These are phyloP conservation scores for Arothron firmamentum DNA, from an alignment of 2,113 vertebrate species.

Conservation along the genomic window DNA sequence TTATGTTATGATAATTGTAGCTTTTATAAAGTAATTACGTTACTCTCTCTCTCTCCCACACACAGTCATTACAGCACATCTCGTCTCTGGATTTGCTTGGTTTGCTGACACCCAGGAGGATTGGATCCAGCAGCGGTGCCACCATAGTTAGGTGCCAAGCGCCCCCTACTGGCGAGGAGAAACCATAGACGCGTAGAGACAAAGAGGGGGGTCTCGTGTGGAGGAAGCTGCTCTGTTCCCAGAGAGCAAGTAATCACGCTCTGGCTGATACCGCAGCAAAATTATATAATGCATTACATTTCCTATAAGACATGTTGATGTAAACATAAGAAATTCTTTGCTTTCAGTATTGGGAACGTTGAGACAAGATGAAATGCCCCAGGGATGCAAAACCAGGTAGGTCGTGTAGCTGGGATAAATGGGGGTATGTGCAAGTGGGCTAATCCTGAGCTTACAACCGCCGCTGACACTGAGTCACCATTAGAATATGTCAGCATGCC, in stretches of 20 bases:
- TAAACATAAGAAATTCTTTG: background rate
- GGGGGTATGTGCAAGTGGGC: constrained; percentile 27
- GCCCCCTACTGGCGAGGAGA: constrained; percentile 56
- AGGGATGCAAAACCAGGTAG: constrained; percentile 37
- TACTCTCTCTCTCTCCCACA: too few species aligned
- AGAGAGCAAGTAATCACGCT: background rate
- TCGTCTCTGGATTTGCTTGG: constrained; percentile 18
- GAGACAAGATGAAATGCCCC: constrained; percentile 2
- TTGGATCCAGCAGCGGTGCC: constrained; percentile 6
- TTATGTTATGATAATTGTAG: constrained; percentile 17
- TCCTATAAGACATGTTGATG: background rate
- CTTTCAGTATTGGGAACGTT: constrained; percentile 1
- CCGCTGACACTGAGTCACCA: constrained; percentile 51
- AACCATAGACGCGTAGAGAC: constrained; percentile 26
- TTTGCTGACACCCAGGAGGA: constrained; percentile 17
- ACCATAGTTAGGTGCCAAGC: constrained; percentile 55
- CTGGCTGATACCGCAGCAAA: background rate
- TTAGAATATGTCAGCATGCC: constrained; percentile 54
- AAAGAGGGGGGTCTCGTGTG: constrained; percentile 12
- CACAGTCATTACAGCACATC: constrained; percentile 14
- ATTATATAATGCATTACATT: background rate
- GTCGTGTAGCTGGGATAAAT: constrained; percentile 30
- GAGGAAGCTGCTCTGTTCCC: constrained; percentile 11
- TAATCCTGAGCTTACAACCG: constrained; percentile 61
- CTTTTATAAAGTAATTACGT: constrained; percentile 22